Base-by-base conservation (phyloP, 92 coral and sea anemone species). In the Muricea muricata region DNA sequence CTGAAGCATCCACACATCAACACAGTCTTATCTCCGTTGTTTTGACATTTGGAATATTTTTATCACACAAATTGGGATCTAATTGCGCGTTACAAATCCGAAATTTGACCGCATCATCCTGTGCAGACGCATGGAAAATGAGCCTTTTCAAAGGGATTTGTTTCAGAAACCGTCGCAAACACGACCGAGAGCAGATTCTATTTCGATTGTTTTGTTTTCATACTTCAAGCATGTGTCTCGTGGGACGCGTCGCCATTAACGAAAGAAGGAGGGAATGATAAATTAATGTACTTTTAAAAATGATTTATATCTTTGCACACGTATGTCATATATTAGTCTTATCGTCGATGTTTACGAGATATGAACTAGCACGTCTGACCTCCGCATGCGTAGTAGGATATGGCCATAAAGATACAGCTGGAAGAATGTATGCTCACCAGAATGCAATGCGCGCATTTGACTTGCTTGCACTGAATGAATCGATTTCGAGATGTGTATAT, bases 11-110 rank as follows among this genome's bases (percentile, higher is more conserved):
- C 33, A 6, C 68, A 60, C 25, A 60, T 60, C 68, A 60, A 24
- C 68, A 1, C 68, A 0, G 60, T 35, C 68, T 35, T 12, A 60
- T 60, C 20, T 29, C 18, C n/a, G 39, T 63, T 63, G 70, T 63
- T 63, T 63, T 63, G 70, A 63, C 70, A 63, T 63, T 32, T 63
- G 70, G 37, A 32, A 28, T 21, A 63, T 63, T 63, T 39, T 63
- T 63, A 63, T 63, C 70, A 63, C 34, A 39, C 37, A 63, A 63
- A 63, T 63, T 63, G 70, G 39, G 1, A 10, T 63, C 70, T 63
- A 63, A 28, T 63, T 63, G 35, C 18, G 70, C 70, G 37, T 63
- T 28, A 63, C 28, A 28, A 57, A 0, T n/a, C 7, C 65, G 7
- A 21, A 18, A 9, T 28, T 32, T 63, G 1, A 21, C 70, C 70